Evolutionary conservation across 1,140 invertebrate species (phyloP).

Genomic region (honey bee (Apis mellifera)): DNA sequence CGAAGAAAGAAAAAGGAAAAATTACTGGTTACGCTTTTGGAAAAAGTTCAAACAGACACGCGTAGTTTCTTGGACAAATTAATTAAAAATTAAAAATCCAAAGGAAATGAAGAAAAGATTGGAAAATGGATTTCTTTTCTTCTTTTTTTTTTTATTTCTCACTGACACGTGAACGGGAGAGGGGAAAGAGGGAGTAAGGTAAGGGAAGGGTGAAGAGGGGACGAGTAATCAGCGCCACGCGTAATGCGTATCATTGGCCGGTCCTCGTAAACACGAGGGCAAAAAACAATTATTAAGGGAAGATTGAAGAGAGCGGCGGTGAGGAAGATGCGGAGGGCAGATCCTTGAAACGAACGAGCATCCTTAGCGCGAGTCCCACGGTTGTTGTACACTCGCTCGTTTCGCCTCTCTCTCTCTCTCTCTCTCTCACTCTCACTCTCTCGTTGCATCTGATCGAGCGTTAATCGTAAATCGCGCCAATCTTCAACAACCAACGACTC

Average conservation of each 20-base stretch:
- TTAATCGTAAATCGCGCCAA: constrained; percentile 13
- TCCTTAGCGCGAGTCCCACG: constrained; percentile 59
- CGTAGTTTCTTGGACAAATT: no score
- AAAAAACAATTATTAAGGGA: constrained; percentile 67
- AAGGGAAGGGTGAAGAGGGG: background rate
- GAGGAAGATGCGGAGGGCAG: constrained; percentile 33
- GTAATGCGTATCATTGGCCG: constrained; percentile 65
- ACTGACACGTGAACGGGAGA: no score
- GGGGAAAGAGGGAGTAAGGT: background rate
- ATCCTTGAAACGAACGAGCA: constrained; percentile 23
- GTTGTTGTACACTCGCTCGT: constrained; percentile 20
- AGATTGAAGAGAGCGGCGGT: constrained; percentile 58
- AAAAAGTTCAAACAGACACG: no score
- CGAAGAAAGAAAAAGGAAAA: no score
- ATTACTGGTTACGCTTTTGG: no score
- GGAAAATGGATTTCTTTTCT: no score
- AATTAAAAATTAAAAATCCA: no score
- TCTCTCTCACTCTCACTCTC: no score
- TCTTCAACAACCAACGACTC: background rate
- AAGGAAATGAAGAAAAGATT: no score
- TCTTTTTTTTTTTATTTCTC: no score
- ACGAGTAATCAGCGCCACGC: constrained; percentile 53
- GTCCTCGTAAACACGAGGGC: constrained; percentile 60
- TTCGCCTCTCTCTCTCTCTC: no score
- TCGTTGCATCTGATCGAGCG: constrained; percentile 14